phyloP scores from a whole-genome alignment of 2,888 invertebrate genomes.

The Drosophila kambysellisi region DNA sequence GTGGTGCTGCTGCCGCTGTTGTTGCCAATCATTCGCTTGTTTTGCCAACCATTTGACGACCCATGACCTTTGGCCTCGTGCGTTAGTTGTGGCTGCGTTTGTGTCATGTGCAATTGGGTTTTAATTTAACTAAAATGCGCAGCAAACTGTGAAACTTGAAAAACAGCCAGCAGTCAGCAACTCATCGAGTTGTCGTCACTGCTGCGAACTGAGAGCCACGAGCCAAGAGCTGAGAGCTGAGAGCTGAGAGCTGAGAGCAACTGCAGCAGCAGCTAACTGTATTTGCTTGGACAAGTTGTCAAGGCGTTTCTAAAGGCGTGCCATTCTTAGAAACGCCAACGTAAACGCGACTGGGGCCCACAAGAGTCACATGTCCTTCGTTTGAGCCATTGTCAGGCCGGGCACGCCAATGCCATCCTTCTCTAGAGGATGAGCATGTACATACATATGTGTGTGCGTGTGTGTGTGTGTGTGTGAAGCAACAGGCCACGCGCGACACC shows the following conservation, averaged over 20 bases:
- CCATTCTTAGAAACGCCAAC: conserved; percentile 60
- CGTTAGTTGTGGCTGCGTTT: conserved; percentile 37
- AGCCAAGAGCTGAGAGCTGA: background rate
- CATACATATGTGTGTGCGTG: conserved; percentile 11
- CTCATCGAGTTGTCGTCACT: conserved; percentile 12
- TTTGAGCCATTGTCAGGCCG: conserved; percentile 64
- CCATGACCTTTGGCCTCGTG: conserved; percentile 61
- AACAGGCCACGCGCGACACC: conserved; percentile 73
- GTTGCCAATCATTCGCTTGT: conserved; percentile 60
- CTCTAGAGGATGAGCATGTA: conserved; percentile 39
- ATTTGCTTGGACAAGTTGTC: conserved; percentile 42
- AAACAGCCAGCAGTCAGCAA: conserved; percentile 18
- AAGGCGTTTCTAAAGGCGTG: conserved; percentile 70
- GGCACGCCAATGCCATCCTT: conserved; percentile 65
- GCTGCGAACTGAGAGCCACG: background rate
- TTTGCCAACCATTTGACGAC: conserved; percentile 44
- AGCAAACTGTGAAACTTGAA: conserved; percentile 36
- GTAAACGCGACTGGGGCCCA: conserved; percentile 36
- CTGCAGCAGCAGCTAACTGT: background rate
- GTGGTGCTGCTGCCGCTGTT: conserved; percentile 9
- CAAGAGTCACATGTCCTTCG: conserved; percentile 62
- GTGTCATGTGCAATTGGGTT: conserved; percentile 70
- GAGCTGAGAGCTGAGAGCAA: conserved; percentile 1
- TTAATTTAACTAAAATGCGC: conserved; percentile 78
- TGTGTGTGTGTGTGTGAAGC: conserved; percentile 51